Evolutionary conservation across 2,888 invertebrate genomes (phyloP), one percentile per base, ranked within the genome.

Genomic region (Pseudococcus longispinus): DNA sequence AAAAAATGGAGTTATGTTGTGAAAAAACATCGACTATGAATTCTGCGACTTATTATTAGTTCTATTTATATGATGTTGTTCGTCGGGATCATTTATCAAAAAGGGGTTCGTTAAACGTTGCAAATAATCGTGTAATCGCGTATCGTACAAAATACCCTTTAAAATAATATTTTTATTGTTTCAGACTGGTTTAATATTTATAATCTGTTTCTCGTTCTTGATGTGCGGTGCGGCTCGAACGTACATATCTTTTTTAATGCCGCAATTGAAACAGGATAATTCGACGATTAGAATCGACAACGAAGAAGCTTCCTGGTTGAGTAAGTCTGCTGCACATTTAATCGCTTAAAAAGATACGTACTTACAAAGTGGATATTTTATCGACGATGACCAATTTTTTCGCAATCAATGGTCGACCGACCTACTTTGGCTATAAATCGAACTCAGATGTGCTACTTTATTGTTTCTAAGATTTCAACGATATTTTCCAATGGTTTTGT

Each of bases 251-350:
- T 85, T 42, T 46, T n/a, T 85, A 23, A 42, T 85, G 74, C 44
- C 70, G 4, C 46, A 74, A 65, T 70, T 85, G 74, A 44, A 18
- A 18, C 37, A 70, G 29, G 29, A 70, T 29, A 70, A 70, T n/a
- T 37, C 60, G 3, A n/a, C 60, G 26, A 42, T 37, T 15, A n/a
- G 26, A 26, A 84, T 84, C 44, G 44, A 70, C 18, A 15, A 60
- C n/a, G 74, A 85, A 42, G 44, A 85, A 74, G 85, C 85, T 26
- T 85, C 85, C 20, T 85, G 85, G 85, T 85, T 85, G 65, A 44
- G 85, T 85, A 85, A 65, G 85, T 20, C 18, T 65, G 1, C 26
- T 65, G 9, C 3, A 65, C 11, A 13, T 65, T 65, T 26, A 2
- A 23, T 26, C 11, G 11, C 13, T n/a, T 9, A 65, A 11, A 6